Evolutionary conservation across 2,797 vertebrate genomes (phyloP), one percentile per base, ranked within the genome.

Genomic region (Steatocranus sp.): DNA sequence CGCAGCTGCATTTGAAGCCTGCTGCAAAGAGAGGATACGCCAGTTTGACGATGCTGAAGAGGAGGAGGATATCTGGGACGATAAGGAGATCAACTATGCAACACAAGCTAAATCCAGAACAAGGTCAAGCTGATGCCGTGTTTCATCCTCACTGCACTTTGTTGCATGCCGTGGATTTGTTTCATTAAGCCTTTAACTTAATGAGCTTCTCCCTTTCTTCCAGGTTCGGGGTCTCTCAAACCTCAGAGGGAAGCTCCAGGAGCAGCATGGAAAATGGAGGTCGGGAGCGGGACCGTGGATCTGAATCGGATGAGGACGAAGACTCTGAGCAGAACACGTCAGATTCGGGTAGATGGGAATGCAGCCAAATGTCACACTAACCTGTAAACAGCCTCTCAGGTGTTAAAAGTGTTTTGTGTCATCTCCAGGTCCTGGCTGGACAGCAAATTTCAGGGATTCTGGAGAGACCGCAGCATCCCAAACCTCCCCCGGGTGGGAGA

Each of bases 31-130:
- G 90, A 96, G 96, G 75, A 98, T 99, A 93, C 97, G 97, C 79
- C 98, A 98, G 80, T 99, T 99, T 11, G 97, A 99, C 7, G 98
- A 99, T 23, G 96, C 96, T 0, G 98, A 97, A 27, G 97, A 98
- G 63, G 98, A 99, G 1, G 98, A 99, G 32, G 98, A 99, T 80
- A 98, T 99, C 82, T 99, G 98, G 98, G 98, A 99, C 50, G 98
- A 98, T 50, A 97, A 97, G 88, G 97, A 97, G 91, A 97, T 97
- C 43, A 98, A 95, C 95, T 97, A 97, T 93, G 94, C 97, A 79
- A 94, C 97, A 82, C 97, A 98, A 92, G 97, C 96, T 43, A 97
- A 96, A 88, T 97, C 97, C 83, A 97, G 98, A 94, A 97, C 97
- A 93, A 96, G 98, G 98, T 99, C 91, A 77, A 79, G 9, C 18